A percentile compares a stretch with the other conserved stretches of the same genome.
phyloP scores from a whole-genome alignment of 2,888 invertebrate genomes.

The Cartodere bifasciata region DNA sequence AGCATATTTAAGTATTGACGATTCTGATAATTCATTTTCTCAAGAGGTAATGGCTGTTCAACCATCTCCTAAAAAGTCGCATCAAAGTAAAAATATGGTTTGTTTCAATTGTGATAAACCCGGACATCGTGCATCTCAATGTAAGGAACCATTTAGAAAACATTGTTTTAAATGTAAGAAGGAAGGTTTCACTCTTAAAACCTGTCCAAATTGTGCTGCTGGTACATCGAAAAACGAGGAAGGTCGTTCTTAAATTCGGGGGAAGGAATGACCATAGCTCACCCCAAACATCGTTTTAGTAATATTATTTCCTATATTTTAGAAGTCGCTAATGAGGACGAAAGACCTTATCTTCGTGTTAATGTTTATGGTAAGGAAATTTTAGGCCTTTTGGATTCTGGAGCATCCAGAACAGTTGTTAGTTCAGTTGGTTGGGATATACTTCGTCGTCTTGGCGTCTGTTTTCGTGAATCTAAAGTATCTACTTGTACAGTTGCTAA shows the following conservation, averaged over 20 bases:
- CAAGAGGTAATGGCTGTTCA: too few relatives aligned
- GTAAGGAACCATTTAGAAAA: constrained; percentile 2
- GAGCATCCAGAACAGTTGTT: constrained; percentile 9
- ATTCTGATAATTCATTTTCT: too few relatives aligned
- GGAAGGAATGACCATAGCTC: background rate
- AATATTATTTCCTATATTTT: constrained; percentile 14
- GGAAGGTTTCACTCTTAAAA: constrained; percentile 9
- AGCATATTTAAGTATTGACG: constrained; percentile 5
- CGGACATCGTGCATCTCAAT: constrained; percentile 9
- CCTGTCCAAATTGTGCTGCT: constrained; percentile 12
- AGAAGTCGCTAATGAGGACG: constrained; percentile 9
- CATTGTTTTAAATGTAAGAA: constrained; percentile 11
- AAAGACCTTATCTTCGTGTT: constrained; percentile 8
- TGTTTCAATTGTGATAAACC: constrained; percentile 10
- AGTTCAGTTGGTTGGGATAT: constrained; percentile 4
- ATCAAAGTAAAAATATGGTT: constrained; percentile 1
- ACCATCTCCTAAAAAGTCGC: background rate
- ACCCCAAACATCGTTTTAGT: too few relatives aligned
- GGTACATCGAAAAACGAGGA: constrained; percentile 13
- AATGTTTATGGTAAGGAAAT: constrained; percentile 5
- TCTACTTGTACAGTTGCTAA: constrained; percentile 6
- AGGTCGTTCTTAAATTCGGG: constrained; percentile 8
- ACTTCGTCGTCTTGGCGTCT: constrained; percentile 1
- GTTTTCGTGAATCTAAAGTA: background rate
- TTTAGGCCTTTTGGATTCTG: constrained; percentile 8